Conservation (phyloP, 64 coral and sea anemone genomes). For the Montipora efflorescens region DNA sequence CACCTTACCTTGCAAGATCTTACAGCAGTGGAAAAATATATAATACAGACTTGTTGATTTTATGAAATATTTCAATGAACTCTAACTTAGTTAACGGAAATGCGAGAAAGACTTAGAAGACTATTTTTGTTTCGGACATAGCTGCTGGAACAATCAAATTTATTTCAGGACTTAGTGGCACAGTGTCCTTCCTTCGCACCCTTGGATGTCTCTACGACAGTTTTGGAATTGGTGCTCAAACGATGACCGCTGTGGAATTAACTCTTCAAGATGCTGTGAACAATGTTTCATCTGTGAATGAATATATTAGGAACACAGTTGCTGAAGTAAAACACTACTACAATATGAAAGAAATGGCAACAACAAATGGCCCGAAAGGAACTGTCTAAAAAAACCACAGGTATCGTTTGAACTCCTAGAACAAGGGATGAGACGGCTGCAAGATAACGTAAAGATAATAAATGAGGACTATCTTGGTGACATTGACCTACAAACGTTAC, state of each 20-base stretch:
- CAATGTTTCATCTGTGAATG: slow-evolving; percentile 3
- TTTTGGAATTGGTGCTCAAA: slow-evolving; percentile 32
- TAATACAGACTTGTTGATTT: too few species aligned
- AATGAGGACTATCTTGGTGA: too few species aligned
- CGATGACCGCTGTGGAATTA: not conserved
- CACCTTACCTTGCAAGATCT: too few species aligned
- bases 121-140: not conserved
- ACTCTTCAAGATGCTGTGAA: slow-evolving; percentile 40
- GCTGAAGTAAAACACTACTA: too few species aligned
- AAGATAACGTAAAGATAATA: not conserved
- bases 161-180: slow-evolving; percentile 23
- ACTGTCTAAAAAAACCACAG: slow-evolving; percentile 21
- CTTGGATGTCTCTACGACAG: slow-evolving; percentile 14
- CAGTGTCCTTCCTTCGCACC: slow-evolving; percentile 42
- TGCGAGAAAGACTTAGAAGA: not conserved
- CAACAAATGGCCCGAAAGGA: slow-evolving; percentile 32
- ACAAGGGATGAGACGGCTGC: slow-evolving; percentile 19
- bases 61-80: too few species aligned
- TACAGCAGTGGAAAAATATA: too few species aligned
- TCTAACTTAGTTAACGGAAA: too few species aligned
- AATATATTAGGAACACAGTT: too few species aligned
- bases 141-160: slow-evolving; percentile 32
- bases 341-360: slow-evolving; percentile 31
- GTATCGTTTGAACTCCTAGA: slow-evolving; percentile 14
- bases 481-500: too few species aligned